A percentile compares a stretch with the other conserved stretches of the same genome.
These are phyloP conservation scores for Dermochelys coriacea DNA, from an alignment of 2,797 vertebrate genomes.

Conservation along the genomic window DNA sequence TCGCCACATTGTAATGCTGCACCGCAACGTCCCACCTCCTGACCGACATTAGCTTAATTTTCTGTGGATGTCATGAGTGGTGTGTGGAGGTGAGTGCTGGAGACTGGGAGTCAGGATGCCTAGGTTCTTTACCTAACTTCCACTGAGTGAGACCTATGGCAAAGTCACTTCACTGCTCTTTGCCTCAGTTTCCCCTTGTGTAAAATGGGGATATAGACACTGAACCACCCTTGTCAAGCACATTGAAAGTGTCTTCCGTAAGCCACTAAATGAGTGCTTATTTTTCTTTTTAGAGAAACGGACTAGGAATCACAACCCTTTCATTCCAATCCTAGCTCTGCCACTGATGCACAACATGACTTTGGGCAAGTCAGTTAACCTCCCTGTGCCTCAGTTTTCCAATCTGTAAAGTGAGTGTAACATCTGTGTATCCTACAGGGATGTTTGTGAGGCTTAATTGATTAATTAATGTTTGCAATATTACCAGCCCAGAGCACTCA, in stretches of 20 bases:
- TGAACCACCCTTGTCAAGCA: not conserved
- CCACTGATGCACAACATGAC: not conserved
- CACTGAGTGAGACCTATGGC: not conserved
- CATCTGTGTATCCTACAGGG: not conserved
- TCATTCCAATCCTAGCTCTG: not conserved
- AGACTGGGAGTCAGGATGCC: not conserved
- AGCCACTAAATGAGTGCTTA: not conserved
- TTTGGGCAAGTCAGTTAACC: not conserved
- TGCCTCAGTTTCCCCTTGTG: not conserved
- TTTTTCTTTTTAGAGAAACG: not conserved
- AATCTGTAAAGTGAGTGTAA: not conserved
- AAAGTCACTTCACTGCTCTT: not conserved
- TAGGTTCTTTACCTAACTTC: not conserved
- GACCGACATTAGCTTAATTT: not conserved
- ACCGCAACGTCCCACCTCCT: not conserved
- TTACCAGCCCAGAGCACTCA: not conserved
- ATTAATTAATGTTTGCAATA: not conserved
- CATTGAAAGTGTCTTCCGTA: not conserved
- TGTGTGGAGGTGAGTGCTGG: too few species aligned
- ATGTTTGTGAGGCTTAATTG: not conserved
- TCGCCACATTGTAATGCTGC: not conserved
- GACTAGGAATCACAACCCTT: not conserved
- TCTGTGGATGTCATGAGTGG: rapidly evolving
- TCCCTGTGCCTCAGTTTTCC: not conserved
- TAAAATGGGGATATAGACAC: not conserved